Evolutionary conservation across 1,140 invertebrate genomes (phyloP).

Genomic region (Marisa cornuarietis): DNA sequence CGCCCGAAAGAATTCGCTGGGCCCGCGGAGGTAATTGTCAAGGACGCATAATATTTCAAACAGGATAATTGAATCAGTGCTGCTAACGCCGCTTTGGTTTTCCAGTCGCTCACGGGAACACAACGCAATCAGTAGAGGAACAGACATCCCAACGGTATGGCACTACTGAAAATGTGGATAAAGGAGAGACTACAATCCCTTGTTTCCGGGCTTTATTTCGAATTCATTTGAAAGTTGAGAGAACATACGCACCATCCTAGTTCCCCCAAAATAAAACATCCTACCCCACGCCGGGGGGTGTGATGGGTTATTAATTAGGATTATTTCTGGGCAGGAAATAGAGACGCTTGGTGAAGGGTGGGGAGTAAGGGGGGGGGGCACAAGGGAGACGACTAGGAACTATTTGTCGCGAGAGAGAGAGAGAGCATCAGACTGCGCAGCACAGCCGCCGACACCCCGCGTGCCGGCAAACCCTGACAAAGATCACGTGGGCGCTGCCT

Average conservation of each 20-base stretch:
- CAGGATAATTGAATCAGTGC: not conserved
- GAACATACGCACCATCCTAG: not conserved
- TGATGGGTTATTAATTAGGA: not conserved
- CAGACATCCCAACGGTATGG: not conserved
- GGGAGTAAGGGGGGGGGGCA: not conserved
- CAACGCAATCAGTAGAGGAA: not conserved
- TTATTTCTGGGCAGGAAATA: not conserved
- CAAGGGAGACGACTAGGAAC: not conserved
- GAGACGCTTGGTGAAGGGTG: not conserved
- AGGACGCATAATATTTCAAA: slow-evolving; percentile 4
- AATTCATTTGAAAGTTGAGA: not conserved
- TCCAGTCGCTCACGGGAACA: too few species aligned
- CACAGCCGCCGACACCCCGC: too few species aligned
- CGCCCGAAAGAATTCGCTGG: not conserved
- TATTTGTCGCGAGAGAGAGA: too few species aligned
- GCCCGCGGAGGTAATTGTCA: slow-evolving; percentile 2
- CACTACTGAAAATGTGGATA: not conserved
- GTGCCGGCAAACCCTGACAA: too few species aligned
- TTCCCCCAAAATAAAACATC: too few species aligned
- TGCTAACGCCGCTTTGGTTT: not conserved
- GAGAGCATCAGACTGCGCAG: too few species aligned
- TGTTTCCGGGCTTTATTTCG: not conserved
- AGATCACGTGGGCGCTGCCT: too few species aligned
- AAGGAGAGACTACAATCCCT: not conserved
- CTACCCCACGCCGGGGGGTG: too few species aligned